Conservation (phyloP, 2,888 invertebrate species). For the Ischnura elegans region DNA sequence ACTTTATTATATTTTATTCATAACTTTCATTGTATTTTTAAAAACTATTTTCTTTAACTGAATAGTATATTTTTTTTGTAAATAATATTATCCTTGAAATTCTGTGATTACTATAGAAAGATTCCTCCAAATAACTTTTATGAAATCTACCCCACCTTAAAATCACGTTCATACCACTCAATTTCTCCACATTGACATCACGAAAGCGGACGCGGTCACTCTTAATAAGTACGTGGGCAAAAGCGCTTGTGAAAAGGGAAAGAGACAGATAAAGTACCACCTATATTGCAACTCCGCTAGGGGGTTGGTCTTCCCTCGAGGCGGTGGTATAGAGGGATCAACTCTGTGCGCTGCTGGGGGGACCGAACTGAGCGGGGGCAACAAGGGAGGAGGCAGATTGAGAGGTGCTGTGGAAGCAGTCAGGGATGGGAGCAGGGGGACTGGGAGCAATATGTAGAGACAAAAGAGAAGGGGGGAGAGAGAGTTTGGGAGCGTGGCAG, state of each 20-base stretch:
- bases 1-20: no score
- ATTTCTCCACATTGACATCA: no score
- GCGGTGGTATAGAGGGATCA: not conserved
- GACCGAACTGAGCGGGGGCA: not conserved
- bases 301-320: not conserved
- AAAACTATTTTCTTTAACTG: no score
- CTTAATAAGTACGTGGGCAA: not conserved
- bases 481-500: not conserved
- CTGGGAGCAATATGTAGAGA: constrained; percentile 5
- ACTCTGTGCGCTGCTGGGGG: not conserved
- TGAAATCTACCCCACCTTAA: no score
- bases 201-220: no score
- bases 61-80: no score
- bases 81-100: no score
- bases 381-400: not conserved
- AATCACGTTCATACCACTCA: no score
- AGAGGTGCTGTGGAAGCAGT: not conserved
- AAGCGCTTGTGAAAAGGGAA: not conserved
- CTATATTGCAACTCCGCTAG: not conserved
- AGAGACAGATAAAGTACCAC: no score
- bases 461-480: constrained; percentile 11
- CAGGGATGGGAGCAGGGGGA: not conserved
- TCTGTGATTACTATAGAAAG: no score
- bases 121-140: no score
- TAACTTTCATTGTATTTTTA: no score